Percentiles rank a stretch among this genome's conserved stretches.
phyloP scores from a whole-genome alignment of 1,140 invertebrate species.

The Trichoplusia ni region DNA sequence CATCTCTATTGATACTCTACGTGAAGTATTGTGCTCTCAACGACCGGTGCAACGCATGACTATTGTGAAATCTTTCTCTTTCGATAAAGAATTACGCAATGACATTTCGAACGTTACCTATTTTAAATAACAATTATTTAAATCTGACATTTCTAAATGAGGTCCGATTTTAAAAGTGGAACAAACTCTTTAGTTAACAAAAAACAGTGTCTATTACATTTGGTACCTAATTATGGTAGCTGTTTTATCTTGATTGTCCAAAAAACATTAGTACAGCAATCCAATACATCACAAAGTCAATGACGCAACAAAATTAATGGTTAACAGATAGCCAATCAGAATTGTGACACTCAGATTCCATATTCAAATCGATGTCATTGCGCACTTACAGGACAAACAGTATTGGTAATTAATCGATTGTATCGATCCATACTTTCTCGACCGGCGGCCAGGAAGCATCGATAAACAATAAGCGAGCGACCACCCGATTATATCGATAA shows the following conservation, averaged over 20 bases:
- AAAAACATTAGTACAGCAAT: too few species aligned
- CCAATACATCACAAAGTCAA: too few species aligned
- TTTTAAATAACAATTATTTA: not conserved
- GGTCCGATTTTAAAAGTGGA: too few species aligned
- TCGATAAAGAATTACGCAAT: constrained; percentile 10
- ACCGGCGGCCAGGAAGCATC: constrained; percentile 52
- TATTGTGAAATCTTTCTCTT: constrained; percentile 30
- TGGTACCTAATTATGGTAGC: too few species aligned
- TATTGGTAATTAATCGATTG: constrained; percentile 72
- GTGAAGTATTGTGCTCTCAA: constrained; percentile 35
- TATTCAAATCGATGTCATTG: constrained; percentile 59
- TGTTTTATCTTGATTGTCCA: not conserved
- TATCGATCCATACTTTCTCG: constrained; percentile 74
- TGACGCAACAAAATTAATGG: not conserved
- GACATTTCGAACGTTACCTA: not conserved
- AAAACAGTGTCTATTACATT: too few species aligned
- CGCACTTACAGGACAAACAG: constrained; percentile 63
- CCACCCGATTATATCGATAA: constrained; percentile 75
- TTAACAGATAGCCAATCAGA: constrained; percentile 1
- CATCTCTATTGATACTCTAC: constrained; percentile 47
- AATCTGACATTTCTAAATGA: not conserved
- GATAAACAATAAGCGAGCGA: constrained; percentile 75
- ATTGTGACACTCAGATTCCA: constrained; percentile 11
- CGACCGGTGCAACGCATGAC: not conserved
- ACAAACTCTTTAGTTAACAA: too few species aligned